phyloP scores from a whole-genome alignment of 2,113 vertebrate species.

The Athene noctua region DNA sequence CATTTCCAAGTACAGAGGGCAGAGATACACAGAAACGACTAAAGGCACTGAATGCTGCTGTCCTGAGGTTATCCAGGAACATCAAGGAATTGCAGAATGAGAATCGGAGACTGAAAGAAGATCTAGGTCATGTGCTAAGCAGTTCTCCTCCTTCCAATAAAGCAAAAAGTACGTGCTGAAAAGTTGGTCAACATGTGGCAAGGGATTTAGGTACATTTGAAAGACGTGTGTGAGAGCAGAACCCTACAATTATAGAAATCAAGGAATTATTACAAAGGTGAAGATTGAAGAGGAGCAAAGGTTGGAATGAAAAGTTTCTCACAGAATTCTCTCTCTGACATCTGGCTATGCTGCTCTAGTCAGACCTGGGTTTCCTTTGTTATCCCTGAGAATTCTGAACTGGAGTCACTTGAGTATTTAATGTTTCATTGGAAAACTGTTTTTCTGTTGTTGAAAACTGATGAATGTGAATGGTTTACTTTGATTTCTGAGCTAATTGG shows the following conservation, averaged over 20 bases:
- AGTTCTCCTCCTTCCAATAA: slow-evolving; percentile 62
- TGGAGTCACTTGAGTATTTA: neutral
- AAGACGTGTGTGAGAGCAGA: neutral
- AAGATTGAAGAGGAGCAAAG: neutral
- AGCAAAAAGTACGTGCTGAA: slow-evolving; percentile 72
- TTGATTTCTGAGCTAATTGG: neutral
- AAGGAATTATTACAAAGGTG: neutral
- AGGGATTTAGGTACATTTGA: neutral
- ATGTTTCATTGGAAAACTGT: neutral
- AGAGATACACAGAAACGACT: slow-evolving; percentile 77
- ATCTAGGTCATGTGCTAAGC: slow-evolving; percentile 76
- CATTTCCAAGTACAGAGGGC: slow-evolving; percentile 70
- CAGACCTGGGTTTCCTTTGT: neutral
- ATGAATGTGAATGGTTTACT: neutral
- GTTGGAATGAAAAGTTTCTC: neutral
- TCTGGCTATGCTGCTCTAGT: neutral
- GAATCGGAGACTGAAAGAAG: slow-evolving; percentile 81
- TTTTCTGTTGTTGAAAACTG: neutral
- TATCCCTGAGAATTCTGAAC: neutral
- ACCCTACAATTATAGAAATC: neutral
- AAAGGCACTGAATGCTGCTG: slow-evolving; percentile 77
- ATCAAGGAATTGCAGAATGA: slow-evolving; percentile 85
- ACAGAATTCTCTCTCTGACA: neutral
- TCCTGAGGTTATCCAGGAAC: slow-evolving; percentile 81
- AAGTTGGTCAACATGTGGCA: fast-evolving